Base-by-base conservation (phyloP, 2,888 invertebrate species). In the Drosophila macrospina region DNA sequence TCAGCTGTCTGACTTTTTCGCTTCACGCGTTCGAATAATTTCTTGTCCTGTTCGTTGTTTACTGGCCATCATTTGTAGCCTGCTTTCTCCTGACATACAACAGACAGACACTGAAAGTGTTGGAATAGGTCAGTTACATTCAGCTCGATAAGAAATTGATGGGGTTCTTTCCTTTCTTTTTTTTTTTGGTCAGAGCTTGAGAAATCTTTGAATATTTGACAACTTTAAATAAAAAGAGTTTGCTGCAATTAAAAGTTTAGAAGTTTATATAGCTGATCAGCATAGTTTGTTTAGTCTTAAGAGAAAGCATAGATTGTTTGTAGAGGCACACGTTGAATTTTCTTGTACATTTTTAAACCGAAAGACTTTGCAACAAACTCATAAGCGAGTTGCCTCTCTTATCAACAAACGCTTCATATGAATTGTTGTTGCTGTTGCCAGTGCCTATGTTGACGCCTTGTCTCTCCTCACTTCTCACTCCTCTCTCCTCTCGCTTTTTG, bases 1-100 rank as follows among this genome's bases (percentile, higher is more conserved):
- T 83, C 68, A 60, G 66, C 73, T 69, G 67, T 54, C 70, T 79
- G 80, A 74, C 71, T 42, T 79, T 79, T 70, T 81, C 67, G 69
- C 69, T 59, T 62, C 52, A 68, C 75, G 64, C 57, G 42, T 36
- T 42, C 42, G 30, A 55, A 74, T 64, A 69, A 54, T 69, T 74
- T 51, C 37, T 51, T 48, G 34, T 42, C 37, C 28, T 63, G 15
- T 34, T 56, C 68, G 34, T 65, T 61, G 60, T 64, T 74, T 74
- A 69, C 64, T 59, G 75, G 28, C 70, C 70, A 59, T 75, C 59
- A 75, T 74, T 74, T 74, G 55, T 74, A 44, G 36, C 11, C 48
- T 11, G 26, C 8, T 41, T 11, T 15, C 8, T 15, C 24, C n/a
- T 15, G 15, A 8, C 10, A 2, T 15, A 28, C 5, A 6, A 28